phyloP scores from a whole-genome alignment of 2,797 vertebrate genomes.

The Fistularia tabacaria region DNA sequence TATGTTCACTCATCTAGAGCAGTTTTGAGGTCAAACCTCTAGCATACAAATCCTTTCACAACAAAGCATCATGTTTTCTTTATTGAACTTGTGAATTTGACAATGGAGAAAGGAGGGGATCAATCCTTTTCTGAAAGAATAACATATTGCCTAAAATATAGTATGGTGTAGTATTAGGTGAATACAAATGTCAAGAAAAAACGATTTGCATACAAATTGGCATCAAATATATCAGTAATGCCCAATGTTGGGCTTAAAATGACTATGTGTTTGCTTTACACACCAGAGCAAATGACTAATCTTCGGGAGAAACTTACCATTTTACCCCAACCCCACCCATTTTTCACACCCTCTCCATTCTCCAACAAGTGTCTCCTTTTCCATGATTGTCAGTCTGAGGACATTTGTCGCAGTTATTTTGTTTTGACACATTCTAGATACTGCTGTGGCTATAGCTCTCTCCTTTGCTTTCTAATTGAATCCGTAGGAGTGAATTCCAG shows the following conservation, averaged over 20 bases:
- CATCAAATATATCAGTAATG: too few relatives aligned
- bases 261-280: constrained; percentile 11
- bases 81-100: too few relatives aligned
- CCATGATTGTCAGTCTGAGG: constrained; percentile 6
- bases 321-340: neutral
- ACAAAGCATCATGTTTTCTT: too few relatives aligned
- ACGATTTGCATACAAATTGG: too few relatives aligned
- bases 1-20: too few relatives aligned
- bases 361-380: constrained; percentile 24
- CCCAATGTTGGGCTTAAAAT: neutral
- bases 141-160: too few relatives aligned
- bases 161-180: too few relatives aligned
- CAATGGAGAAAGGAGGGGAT: too few relatives aligned
- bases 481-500: constrained; percentile 67
- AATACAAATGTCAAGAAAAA: too few relatives aligned
- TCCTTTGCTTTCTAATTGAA: constrained; percentile 58
- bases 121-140: too few relatives aligned
- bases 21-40: too few relatives aligned
- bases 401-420: constrained; percentile 58
- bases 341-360: constrained; percentile 5
- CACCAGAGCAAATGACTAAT: constrained; percentile 12
- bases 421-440: constrained; percentile 26
- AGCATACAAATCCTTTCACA: too few relatives aligned
- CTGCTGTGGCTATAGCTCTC: constrained; percentile 25
- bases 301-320: constrained; percentile 15